Base-by-base conservation (phyloP, 2,888 invertebrate genomes). In the Artemia sinica region DNA sequence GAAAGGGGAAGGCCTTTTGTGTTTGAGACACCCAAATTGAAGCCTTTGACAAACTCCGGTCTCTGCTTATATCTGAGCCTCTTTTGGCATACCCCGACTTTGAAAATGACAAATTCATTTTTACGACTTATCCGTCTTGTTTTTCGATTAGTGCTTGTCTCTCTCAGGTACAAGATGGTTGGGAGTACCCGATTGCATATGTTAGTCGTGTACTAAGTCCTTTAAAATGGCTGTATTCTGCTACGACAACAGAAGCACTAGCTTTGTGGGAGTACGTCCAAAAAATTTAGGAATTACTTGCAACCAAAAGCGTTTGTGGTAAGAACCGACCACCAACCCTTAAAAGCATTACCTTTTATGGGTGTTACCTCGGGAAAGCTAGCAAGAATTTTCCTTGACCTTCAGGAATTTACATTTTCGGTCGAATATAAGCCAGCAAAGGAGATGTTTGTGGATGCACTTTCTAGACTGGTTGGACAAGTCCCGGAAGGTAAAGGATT, bases 211-310 rank as follows among this genome's bases (percentile, higher is more conserved):
- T 51, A 11, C 52, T 51, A 51, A 51, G 52, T 51, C 52, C 52
- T 11, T 11, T n/a, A 51, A n/a, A 51, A 51, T n/a, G n/a, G 52
- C 11, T 11, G n/a, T 51, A 51, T 51, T 51, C 52, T 11, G n/a
- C 52, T 11, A 51, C 52, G 52, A 51, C n/a, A n/a, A 11, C 11
- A 11, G 52, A 51, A 51, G 52, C 52, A n/a, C 11, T 51, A 11
- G 52, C 52, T n/a, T n/a, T 51, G n/a, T 51, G 52, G 52, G 52
- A 51, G n/a, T 51, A 11, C n/a, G n/a, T 51, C 11, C n/a, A 51
- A 51, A n/a, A 51, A 51, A n/a, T 51, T 51, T 51, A 51, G n/a
- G 52, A 11, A 51, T n/a, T 51, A 51, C 52, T 51, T 51, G 52
- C n/a, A n/a, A n/a, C n/a, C 11, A n/a, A n/a, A n/a, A n/a, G n/a